Percentiles rank a stretch among this genome's conserved stretches.
Conservation (phyloP, 2,888 invertebrate genomes). For the Eristalinus aeneus region DNA sequence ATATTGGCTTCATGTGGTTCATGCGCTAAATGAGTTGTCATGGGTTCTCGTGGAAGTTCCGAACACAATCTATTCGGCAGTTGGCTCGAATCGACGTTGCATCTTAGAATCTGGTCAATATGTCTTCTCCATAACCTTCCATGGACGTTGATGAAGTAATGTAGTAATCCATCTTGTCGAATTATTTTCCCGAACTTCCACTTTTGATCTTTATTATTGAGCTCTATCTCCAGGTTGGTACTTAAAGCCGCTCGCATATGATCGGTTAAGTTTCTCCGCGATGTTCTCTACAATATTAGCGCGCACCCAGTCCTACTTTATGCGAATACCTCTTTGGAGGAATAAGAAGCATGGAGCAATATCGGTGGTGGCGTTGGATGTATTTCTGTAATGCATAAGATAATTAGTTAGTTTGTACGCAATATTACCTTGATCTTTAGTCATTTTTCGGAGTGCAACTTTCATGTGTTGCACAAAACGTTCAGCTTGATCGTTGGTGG, state of each 20-base stretch:
- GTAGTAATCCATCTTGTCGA: conserved; percentile 14
- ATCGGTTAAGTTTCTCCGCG: too few relatives aligned
- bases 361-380: conserved; percentile 32
- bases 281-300: background rate
- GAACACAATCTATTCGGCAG: too few relatives aligned
- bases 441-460: background rate
- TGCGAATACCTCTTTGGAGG: conserved; percentile 26
- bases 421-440: background rate
- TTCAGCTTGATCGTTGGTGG: conserved; percentile 12
- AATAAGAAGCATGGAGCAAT: conserved; percentile 27
- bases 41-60: too few relatives aligned
- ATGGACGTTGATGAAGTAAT: conserved; percentile 27
- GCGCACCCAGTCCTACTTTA: background rate
- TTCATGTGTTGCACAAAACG: conserved; percentile 62
- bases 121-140: conserved; percentile 32
- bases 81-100: background rate
- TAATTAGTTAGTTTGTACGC: conserved; percentile 18
- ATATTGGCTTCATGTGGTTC: too few relatives aligned
- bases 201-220: conserved; percentile 18
- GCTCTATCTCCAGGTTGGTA: background rate
- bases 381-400: conserved; percentile 39
- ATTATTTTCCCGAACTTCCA: conserved; percentile 34
- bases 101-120: conserved; percentile 22
- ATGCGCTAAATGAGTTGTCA: too few relatives aligned
- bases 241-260: background rate